Conservation (phyloP, 1,140 invertebrate species). For the Pachyrhynchus sulphureomaculatus region DNA sequence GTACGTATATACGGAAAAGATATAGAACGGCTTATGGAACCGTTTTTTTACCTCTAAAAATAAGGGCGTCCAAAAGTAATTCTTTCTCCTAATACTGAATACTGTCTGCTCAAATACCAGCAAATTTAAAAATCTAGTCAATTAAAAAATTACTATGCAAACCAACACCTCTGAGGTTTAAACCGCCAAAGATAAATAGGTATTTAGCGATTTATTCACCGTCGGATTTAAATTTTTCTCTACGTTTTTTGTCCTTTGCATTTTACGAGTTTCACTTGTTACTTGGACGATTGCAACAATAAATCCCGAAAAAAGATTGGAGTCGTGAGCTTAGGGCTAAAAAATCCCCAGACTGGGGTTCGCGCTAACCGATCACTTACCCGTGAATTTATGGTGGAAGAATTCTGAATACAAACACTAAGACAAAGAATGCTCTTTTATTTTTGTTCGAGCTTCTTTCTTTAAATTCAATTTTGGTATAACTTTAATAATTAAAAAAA, state of each 20-base stretch:
- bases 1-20: too few species aligned
- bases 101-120: too few species aligned
- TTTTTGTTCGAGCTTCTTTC: too few species aligned
- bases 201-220: too few species aligned
- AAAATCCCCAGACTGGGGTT: slow-evolving; percentile 51
- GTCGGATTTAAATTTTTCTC: slow-evolving; percentile 13
- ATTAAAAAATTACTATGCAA: too few species aligned
- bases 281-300: slow-evolving; percentile 52
- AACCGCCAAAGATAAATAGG: not conserved
- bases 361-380: slow-evolving; percentile 53
- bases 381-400: slow-evolving; percentile 50
- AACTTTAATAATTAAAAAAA: too few species aligned
- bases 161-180: not conserved
- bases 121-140: too few species aligned
- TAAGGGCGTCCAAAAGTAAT: too few species aligned
- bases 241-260: slow-evolving; percentile 8
- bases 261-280: slow-evolving; percentile 45
- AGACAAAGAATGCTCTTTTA: not conserved
- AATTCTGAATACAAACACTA: slow-evolving; percentile 50
- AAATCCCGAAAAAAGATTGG: slow-evolving; percentile 50
- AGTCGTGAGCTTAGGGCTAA: slow-evolving; percentile 41
- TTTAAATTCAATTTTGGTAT: too few species aligned
- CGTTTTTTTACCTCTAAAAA: too few species aligned
- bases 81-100: too few species aligned
- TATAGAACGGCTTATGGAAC: too few species aligned